Conservation (phyloP, 2,797 vertebrate species). For the Microctenopoma stevenorrisi region DNA sequence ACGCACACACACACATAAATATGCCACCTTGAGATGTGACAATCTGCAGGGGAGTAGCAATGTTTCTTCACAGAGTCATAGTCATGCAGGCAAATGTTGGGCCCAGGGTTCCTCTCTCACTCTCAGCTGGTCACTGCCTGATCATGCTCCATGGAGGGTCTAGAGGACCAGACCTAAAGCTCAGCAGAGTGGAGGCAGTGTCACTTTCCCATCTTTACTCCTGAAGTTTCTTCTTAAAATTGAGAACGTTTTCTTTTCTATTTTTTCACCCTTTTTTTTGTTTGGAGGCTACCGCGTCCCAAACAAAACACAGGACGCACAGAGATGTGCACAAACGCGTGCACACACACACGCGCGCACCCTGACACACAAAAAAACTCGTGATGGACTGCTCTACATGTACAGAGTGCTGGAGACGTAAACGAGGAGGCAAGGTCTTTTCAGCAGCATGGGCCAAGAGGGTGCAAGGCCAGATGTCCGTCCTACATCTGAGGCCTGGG, state of each 20-base stretch:
- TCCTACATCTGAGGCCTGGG: constrained; percentile 66
- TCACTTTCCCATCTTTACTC: constrained; percentile 23
- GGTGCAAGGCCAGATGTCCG: constrained; percentile 73
- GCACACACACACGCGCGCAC: constrained; percentile 19
- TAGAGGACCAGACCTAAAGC: constrained; percentile 32
- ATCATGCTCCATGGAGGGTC: constrained; percentile 44
- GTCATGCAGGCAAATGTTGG: constrained; percentile 70
- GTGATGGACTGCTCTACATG: constrained; percentile 76
- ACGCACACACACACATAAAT: constrained; percentile 34
- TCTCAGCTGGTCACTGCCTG: constrained; percentile 53
- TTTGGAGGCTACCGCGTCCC: constrained; percentile 32
- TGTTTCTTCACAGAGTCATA: constrained; percentile 64
- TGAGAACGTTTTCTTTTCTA: constrained; percentile 41
- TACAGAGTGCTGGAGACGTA: constrained; percentile 78
- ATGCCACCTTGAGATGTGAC: constrained; percentile 56
- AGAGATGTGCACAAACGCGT: constrained; percentile 61
- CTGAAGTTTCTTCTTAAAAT: constrained; percentile 41
- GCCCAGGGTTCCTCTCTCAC: constrained; percentile 55
- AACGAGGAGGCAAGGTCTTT: constrained; percentile 73
- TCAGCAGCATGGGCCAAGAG: constrained; percentile 72
- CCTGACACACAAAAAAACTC: constrained; percentile 37
- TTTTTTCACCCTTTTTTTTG: constrained; percentile 24
- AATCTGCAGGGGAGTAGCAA: constrained; percentile 54
- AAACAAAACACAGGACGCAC: constrained; percentile 59
- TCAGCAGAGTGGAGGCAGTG: constrained; percentile 27